Base-by-base conservation (phyloP, 2,113 vertebrate species). In the Channa maculata region DNA sequence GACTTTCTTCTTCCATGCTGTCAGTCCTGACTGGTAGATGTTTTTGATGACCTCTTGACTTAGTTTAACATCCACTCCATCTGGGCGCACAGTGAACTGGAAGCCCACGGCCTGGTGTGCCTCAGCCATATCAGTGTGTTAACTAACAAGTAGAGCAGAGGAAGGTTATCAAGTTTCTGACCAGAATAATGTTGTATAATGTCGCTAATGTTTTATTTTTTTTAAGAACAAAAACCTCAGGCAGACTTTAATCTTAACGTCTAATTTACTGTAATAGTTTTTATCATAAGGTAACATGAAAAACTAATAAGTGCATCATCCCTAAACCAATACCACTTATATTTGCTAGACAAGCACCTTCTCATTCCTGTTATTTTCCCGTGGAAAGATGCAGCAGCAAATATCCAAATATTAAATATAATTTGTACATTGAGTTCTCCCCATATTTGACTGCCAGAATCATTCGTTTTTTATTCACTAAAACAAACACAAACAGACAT, bases 41-140 rank as follows among this genome's bases (percentile, higher is more conserved):
- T 97, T 97, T 71, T 92, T 96, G 64, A 98, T 82, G 41, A 95
- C 97, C 84, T 98, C 97, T 15, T 95, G 92, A 80, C 97, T 96
- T 43, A 98, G 93, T 24, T 92, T 96, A 65, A 98, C 86, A 85
- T 95, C 96, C 9, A 98, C 92, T 6, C 97, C 97, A 1, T 99
- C 97, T 0, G 97, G 97, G 53, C 95, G 96, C 83, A 99, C 97
- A 0, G 96, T 98, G 94, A 99, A 99, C 94, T 99, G 95, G 90
- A 99, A 99, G 77, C 95, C 98, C 71, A 99, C 98, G 0, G 98
- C 98, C 90, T 99, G 98, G 92, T 99, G 98, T 0, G 98, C 98
- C 65, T 99, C 98, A 36, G 97, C 98, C 98, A 98, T 98, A 11
- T 54, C 69, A 75, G 53, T 12, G 24, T 24, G 14, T 45, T 11